Conservation (phyloP, 37 sponge, comb jelly and placozoan genomes). For the Haliclona indistincta region DNA sequence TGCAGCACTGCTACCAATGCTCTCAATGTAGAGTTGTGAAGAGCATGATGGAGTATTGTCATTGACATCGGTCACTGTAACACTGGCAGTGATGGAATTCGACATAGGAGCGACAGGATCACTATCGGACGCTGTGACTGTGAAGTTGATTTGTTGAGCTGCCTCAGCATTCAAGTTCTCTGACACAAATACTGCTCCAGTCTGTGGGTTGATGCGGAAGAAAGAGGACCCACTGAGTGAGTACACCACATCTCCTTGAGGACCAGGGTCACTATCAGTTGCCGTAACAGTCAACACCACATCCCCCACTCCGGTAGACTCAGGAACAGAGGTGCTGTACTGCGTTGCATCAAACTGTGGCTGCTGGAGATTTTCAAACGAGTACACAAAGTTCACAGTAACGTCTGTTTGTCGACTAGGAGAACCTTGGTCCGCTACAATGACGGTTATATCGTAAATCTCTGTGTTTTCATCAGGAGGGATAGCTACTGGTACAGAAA, state of each 20-base stretch:
- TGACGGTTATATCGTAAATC: conserved; percentile 32
- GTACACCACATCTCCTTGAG: conserved; percentile 53
- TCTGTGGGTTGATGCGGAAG: conserved; percentile 23
- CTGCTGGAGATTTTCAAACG: conserved; percentile 43
- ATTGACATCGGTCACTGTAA: conserved; percentile 59
- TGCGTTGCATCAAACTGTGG: conserved; percentile 36
- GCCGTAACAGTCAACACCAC: conserved; percentile 35
- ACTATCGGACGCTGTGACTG: conserved; percentile 52
- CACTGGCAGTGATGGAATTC: conserved; percentile 22
- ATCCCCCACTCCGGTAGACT: conserved; percentile 37
- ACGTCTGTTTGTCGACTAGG: conserved; percentile 17
- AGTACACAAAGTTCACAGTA: conserved; percentile 23
- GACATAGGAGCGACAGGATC: conserved; percentile 47
- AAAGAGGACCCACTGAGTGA: conserved; percentile 22
- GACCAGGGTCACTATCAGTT: conserved; percentile 55
- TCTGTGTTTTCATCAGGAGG: conserved; percentile 1
- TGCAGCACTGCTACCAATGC: conserved; percentile 36
- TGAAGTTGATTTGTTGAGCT: conserved; percentile 2
- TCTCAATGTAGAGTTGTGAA: conserved; percentile 11
- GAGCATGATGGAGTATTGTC: conserved; percentile 61
- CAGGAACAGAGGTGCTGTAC: conserved; percentile 35
- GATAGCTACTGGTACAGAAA: conserved; percentile 20
- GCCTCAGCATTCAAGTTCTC: conserved; percentile 30
- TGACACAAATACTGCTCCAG: conserved; percentile 19
- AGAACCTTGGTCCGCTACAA: conserved; percentile 37